Percentiles rank a stretch among this genome's conserved stretches.
These are phyloP conservation scores for Epinephelus moara DNA, from an alignment of 2,113 vertebrate genomes.

Conservation along the genomic window DNA sequence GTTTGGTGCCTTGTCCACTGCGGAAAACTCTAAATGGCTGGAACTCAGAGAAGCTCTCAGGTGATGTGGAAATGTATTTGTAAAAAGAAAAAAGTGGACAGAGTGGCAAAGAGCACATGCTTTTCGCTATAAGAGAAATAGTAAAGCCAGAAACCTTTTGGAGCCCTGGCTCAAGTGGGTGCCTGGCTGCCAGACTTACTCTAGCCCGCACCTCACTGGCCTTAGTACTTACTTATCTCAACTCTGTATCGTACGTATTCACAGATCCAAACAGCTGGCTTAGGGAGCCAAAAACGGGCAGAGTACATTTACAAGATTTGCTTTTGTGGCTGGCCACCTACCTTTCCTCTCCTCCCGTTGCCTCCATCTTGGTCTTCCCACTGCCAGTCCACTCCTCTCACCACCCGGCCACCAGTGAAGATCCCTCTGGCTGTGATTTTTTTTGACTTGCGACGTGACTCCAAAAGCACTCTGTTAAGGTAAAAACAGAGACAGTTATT, in stretches of 20 bases:
- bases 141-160: not conserved
- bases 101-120: not conserved
- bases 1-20: not conserved
- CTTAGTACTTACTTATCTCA: not conserved
- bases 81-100: not conserved
- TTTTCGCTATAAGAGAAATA: not conserved
- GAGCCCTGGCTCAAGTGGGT: not conserved
- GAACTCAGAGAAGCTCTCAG: not conserved
- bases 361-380: conserved; percentile 99
- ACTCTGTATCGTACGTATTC: not conserved
- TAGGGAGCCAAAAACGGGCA: not conserved
- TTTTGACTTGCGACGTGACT: conserved; percentile 99
- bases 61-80: not conserved
- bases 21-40: not conserved
- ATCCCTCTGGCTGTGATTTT: conserved; percentile 99
- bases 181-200: not conserved
- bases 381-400: conserved; percentile 99
- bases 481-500: conserved; percentile 5
- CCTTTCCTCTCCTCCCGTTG: conserved; percentile 98
- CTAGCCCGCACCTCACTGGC: not conserved
- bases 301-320: not conserved
- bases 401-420: conserved; percentile 96
- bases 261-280: not conserved
- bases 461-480: conserved; percentile 91
- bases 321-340: conserved; percentile 51